Evolutionary conservation across 2,113 vertebrate species (phyloP), one percentile per base, ranked within the genome.

Genomic region (Xenopus laevis): DNA sequence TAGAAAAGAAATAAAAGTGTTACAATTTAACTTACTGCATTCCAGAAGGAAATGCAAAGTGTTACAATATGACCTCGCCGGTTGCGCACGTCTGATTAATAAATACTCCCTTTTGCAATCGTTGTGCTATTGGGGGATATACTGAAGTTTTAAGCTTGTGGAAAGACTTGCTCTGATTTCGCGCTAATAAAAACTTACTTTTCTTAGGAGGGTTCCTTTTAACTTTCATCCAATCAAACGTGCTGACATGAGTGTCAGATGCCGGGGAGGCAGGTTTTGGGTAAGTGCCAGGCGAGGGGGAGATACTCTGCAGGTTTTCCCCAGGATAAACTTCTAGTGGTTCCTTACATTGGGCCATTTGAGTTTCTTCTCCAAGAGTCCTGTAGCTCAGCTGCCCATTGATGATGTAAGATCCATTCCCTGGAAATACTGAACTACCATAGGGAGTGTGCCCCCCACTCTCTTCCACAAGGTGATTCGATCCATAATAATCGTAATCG

Each of bases 191-290:
- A 33, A 64, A 89, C 91, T 89, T 84, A 89, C 87, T 87, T 84
- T 79, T 89, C 69, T 83, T 85, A 0, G 83, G 72, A 17, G 83
- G 79, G 65, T 83, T 90, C 84, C 88, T 88, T 81, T 90, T 91
- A 77, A 86, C 84, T 83, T 86, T 88, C 91, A 93, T 92, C 88
- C 88, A 89, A 75, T 87, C 88, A 80, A 90, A 87, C 27, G 84
- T 86, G 82, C 84, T 83, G 67, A 79, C 78, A 58, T 68, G 79
- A 9, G 65, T 79, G 58, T 83, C 79, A 4, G 71, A 81, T 62
- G 72, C 70, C 1, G 81, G 79, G 17, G 84, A 82, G 70, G 47
- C 58, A 10, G 79, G 67, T 62, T 78, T 83, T 20, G 75, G 81
- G 46, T 76, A 88, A 45, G 81, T 20, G 20, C 82, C 84, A 0